phyloP scores from a whole-genome alignment of 2,888 invertebrate species.

The Acrocyrtus sp. region DNA sequence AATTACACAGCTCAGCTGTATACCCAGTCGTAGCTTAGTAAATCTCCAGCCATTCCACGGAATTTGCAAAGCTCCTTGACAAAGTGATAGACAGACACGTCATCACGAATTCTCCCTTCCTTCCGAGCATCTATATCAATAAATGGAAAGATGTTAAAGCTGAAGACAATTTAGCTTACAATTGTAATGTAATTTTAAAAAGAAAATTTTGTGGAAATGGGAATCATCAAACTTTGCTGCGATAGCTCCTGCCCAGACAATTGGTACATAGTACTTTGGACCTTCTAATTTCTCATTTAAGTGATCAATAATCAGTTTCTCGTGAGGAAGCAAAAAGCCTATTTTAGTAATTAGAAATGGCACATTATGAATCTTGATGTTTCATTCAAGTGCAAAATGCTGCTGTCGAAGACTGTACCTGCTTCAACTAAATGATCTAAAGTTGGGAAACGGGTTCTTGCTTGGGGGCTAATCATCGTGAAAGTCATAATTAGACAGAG shows the following conservation, averaged over 20 bases:
- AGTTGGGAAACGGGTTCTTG: slow-evolving; percentile 87
- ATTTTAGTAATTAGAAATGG: not conserved
- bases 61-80: not conserved
- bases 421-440: slow-evolving; percentile 92
- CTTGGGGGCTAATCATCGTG: slow-evolving; percentile 86
- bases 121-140: slow-evolving; percentile 93
- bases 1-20: slow-evolving; percentile 88
- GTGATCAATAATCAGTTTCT: not conserved
- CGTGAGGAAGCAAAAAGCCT: not conserved
- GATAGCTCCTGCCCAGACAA: slow-evolving; percentile 80
- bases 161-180: slow-evolving; percentile 88
- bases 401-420: slow-evolving; percentile 69
- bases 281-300: not conserved
- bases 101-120: slow-evolving; percentile 79
- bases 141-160: slow-evolving; percentile 90
- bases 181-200: no score
- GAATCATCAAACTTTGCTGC: slow-evolving; percentile 88
- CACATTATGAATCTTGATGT: no score
- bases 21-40: slow-evolving; percentile 94
- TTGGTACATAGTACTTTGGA: not conserved
- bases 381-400: no score
- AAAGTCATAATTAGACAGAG: slow-evolving; percentile 89
- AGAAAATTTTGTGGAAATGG: no score
- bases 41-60: slow-evolving; percentile 68
- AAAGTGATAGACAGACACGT: no score